phyloP scores from a whole-genome alignment of 2,888 invertebrate genomes.

The Cataglyphis livida region DNA sequence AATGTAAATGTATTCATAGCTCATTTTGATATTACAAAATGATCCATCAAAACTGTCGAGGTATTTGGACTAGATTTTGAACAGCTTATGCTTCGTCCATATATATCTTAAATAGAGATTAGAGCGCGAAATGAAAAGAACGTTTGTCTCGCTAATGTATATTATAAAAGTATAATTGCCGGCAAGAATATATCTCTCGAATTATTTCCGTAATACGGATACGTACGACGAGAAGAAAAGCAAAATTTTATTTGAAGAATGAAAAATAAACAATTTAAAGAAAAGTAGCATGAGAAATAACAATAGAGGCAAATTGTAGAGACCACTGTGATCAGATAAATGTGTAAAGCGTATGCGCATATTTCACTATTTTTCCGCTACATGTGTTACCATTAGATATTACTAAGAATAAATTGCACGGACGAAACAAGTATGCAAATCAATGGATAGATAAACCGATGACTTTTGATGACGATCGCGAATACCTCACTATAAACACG shows the following conservation, averaged over 20 bases:
- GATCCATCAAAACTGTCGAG: neutral
- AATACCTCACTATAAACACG: conserved; percentile 5
- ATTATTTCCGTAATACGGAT: neutral
- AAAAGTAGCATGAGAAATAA: neutral
- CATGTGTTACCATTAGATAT: conserved; percentile 42
- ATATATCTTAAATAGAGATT: conserved; percentile 20
- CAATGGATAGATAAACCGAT: conserved; percentile 38
- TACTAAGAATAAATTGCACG: conserved; percentile 37
- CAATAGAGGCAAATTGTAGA: neutral
- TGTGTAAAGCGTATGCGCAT: conserved; percentile 44
- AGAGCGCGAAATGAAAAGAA: conserved; percentile 5
- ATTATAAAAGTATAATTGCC: neutral
- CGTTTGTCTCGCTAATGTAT: neutral
- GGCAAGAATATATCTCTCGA: neutral
- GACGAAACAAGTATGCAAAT: conserved; percentile 43
- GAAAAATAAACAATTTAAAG: neutral
- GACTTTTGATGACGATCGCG: conserved; percentile 27
- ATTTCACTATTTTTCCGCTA: conserved; percentile 24
- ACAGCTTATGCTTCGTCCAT: neutral
- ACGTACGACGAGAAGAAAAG: no score
- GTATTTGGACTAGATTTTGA: conserved; percentile 23
- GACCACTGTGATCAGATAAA: neutral
- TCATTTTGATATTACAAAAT: neutral
- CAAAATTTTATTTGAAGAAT: neutral
- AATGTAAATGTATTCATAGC: neutral